These are phyloP conservation scores for Helarctos malayanus DNA, from an alignment of 2,797 vertebrate species.

Conservation along the genomic window DNA sequence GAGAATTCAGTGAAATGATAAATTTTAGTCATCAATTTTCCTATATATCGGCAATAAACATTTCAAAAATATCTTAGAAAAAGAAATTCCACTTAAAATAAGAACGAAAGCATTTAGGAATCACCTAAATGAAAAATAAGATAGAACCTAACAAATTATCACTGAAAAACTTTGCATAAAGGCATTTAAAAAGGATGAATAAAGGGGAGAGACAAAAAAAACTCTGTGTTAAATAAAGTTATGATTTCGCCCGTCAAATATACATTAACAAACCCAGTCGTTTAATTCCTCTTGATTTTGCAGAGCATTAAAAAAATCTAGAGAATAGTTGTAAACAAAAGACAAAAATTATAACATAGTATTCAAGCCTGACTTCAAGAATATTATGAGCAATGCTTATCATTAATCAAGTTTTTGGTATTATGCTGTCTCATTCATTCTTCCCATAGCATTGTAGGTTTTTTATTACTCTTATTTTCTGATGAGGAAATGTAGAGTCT, in stretches of 20 bases:
- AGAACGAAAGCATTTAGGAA: background rate
- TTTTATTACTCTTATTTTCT: slow-evolving; percentile 22
- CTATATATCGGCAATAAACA: background rate
- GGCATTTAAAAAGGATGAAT: slow-evolving; percentile 3
- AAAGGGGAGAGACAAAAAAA: background rate
- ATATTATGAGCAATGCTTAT: background rate
- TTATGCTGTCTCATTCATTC: background rate
- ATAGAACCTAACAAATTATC: slow-evolving; percentile 1
- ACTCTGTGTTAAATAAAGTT: background rate
- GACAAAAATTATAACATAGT: background rate
- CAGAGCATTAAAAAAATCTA: background rate
- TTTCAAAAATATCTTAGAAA: slow-evolving; percentile 1
- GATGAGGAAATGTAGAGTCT: background rate
- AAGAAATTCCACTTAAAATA: slow-evolving; percentile 21
- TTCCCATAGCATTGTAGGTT: background rate
- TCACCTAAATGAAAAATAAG: background rate
- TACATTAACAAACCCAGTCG: background rate
- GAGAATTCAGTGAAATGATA: background rate
- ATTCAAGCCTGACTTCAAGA: background rate
- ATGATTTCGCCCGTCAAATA: background rate
- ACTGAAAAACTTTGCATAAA: background rate
- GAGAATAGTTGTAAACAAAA: background rate
- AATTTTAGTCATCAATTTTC: slow-evolving; percentile 39
- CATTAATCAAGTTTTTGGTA: background rate
- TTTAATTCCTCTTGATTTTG: slow-evolving; percentile 34